These are phyloP conservation scores for Epicampocera succincta DNA, from an alignment of 2,888 invertebrate genomes.

Conservation along the genomic window DNA sequence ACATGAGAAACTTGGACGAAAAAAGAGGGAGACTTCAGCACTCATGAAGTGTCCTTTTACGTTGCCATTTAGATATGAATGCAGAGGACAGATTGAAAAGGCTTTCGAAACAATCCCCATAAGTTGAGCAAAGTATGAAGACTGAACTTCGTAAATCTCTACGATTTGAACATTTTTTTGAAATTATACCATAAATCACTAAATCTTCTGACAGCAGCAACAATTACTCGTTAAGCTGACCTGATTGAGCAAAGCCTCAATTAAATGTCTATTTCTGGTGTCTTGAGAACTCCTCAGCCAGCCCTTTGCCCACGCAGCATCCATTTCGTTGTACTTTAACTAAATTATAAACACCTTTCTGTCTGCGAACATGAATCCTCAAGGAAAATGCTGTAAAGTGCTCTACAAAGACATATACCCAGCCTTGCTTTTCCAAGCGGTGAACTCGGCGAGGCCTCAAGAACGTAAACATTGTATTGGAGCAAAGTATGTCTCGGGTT, in stretches of 20 bases:
- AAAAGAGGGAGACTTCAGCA: constrained; percentile 65
- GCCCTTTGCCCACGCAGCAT: background rate
- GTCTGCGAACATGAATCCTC: constrained; percentile 18
- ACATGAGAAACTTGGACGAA: background rate
- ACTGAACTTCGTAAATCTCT: no score
- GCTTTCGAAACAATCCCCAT: background rate
- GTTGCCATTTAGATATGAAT: constrained; percentile 70
- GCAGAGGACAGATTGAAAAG: background rate
- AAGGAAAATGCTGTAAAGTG: constrained; percentile 23
- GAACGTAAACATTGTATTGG: no score
- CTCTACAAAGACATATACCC: background rate
- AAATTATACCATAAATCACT: no score
- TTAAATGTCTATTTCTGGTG: no score
- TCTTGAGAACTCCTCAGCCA: background rate
- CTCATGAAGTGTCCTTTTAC: constrained; percentile 70
- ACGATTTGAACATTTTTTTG: no score
- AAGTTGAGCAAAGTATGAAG: no score
- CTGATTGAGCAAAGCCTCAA: background rate
- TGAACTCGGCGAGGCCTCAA: no score
- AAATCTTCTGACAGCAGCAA: no score
- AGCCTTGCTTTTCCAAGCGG: background rate
- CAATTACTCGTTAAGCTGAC: no score
- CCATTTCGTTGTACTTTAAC: constrained; percentile 6
- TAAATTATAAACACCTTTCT: constrained; percentile 35
- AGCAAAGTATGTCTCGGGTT: no score